Conservation (phyloP, 2,888 invertebrate genomes). For the Sinelater perroti region DNA sequence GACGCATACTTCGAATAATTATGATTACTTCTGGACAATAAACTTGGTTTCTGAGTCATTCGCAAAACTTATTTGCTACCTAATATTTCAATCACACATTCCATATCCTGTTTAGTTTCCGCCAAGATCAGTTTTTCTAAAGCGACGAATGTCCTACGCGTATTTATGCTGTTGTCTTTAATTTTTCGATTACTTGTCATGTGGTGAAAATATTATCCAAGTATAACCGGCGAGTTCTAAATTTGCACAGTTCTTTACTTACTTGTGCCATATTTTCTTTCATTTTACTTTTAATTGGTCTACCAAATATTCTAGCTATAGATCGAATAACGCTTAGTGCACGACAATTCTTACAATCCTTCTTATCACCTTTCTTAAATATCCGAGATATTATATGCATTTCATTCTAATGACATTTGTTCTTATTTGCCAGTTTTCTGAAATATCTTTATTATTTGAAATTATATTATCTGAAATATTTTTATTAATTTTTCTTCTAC, state of each 20-base stretch:
- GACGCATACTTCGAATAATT: too few relatives aligned
- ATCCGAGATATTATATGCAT: background rate
- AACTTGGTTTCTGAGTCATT: too few relatives aligned
- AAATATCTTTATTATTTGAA: background rate
- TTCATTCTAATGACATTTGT: background rate
- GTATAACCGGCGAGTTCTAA: background rate
- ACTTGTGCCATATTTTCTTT: background rate
- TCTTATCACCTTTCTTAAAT: background rate
- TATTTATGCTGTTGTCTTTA: background rate
- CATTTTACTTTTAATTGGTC: background rate
- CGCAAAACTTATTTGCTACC: too few relatives aligned
- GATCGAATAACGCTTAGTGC: background rate
- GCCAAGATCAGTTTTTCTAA: too few relatives aligned
- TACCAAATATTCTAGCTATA: background rate
- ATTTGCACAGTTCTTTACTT: background rate
- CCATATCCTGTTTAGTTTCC: too few relatives aligned
- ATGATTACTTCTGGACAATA: too few relatives aligned
- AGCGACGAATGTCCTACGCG: background rate
- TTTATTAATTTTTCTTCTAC: too few relatives aligned
- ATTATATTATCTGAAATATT: too few relatives aligned
- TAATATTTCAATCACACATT: too few relatives aligned
- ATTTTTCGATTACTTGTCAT: background rate
- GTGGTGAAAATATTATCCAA: slow-evolving; percentile 1
- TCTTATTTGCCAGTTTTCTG: background rate
- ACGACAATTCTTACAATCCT: background rate